Evolutionary conservation across 2,113 vertebrate species (phyloP), one percentile per base, ranked within the genome.

Genomic region (Miniopterus natalensis): DNA sequence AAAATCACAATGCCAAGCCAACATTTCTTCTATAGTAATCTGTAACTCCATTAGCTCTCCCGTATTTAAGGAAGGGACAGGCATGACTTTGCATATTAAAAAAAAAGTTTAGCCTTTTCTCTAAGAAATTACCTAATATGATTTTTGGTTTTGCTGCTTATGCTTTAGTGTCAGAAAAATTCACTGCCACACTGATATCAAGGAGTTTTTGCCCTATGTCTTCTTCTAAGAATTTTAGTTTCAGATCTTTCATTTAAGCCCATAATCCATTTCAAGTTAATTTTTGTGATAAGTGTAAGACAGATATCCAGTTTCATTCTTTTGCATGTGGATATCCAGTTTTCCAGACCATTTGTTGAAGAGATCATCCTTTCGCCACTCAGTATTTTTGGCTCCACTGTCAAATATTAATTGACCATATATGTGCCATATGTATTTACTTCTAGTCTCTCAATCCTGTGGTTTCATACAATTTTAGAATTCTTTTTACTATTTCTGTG

Each of bases 1-100:
- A 94, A 92, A 84, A 68, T 57, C 59, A 71, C 25, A 81, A 90
- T 53, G 87, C 25, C 27, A 93, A 92, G 71, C 90, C 88, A 89
- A 29, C 42, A 83, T 65, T 97, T 95, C 71, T 88, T 93, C 65
- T 84, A 86, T 12, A 83, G 78, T 36, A 77, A 89, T 63, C 45
- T 88, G 27, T 40, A 45, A 80, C 14, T 84, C 84, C 17, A 73
- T 17, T 51, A 70, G 74, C 36, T 80, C 74, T 70, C 23, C 1
- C 5, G 4, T 65, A 75, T 42, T 49, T 10, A 92, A 42, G 73
- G 49, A 40, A 59, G 29, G 20, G 31, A 61, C 5, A 5, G 55
- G 40, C 23, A 78, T 53, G 66, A 25, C 20, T 90, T 31, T 63
- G 21, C 25, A 1, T 51, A 90, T 68, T 92, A 17, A 51, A 74